Evolutionary conservation across 2,113 vertebrate genomes (phyloP), one percentile per base, ranked within the genome.

Genomic region (Neolamprologus devosi): DNA sequence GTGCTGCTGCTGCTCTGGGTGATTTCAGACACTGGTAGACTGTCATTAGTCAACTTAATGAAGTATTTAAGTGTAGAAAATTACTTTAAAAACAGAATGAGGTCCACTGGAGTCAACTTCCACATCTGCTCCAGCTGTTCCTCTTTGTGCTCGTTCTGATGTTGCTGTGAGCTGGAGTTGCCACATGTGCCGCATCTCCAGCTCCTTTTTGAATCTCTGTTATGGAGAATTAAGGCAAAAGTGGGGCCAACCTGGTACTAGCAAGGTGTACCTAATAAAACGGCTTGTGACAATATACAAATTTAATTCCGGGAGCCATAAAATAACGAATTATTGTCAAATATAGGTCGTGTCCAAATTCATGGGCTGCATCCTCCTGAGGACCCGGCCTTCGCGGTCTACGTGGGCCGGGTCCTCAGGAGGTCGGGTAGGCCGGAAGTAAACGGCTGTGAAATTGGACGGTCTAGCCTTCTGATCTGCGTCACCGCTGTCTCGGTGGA

Each of bases 251-350:
- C 17, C 3, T 17, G 33, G 33, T 3, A 13, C 60, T 4, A 40
- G 60, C 33, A 65, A 65, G 33, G 19, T 8, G 10, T 65, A 37
- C 6, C 33, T n/a, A 65, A 65, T 37, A 37, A 65, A 37, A 8
- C 0, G 7, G 10, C 60, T 65, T 60, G 5, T 35, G 9, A 63
- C 28, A 58, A 30, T 40, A 21, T 68, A 8, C 35, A 21, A 1
- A 65, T 0, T 0, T 37, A 12, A 3, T 68, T 13, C 63, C 0
- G 1, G 19, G 33, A 68, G 0, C 60, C 60, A 65, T 13, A 37
- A 65, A 65, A 21, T 68, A 40, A 8, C 35, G 0, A 14, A 35
- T 40, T 40, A 1, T 40, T 68, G 63, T 40, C 19, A 68, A 68
- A 68, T 65, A 8, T 65, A 65, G n/a, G n/a, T n/a, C n/a, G n/a